Conservation (phyloP, 1,140 invertebrate species). For the Procambarus virginalis region DNA sequence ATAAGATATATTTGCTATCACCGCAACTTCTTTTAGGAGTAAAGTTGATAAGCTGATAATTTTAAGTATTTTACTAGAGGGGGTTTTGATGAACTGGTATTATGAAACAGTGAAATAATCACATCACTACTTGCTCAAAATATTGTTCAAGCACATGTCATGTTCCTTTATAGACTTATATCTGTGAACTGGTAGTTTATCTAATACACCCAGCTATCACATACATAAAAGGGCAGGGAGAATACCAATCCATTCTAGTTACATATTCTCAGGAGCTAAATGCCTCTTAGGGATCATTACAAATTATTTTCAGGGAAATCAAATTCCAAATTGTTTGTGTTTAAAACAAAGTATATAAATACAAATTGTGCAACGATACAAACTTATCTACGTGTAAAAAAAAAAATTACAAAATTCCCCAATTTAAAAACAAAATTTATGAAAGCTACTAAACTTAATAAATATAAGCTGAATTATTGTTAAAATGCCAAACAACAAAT, state of each 20-base stretch:
- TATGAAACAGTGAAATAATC: no score
- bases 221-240: neutral
- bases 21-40: no score
- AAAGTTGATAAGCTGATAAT: no score
- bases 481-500: neutral
- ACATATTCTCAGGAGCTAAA: neutral
- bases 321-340: neutral
- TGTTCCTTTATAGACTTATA: neutral
- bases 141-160: neutral
- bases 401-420: neutral
- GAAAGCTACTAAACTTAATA: neutral
- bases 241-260: neutral
- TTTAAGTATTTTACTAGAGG: no score
- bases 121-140: no score
- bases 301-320: neutral
- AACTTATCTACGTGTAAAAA: no score
- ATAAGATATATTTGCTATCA: no score
- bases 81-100: no score
- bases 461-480: neutral
- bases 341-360: no score
- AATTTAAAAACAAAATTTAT: neutral
- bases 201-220: neutral
- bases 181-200: neutral
- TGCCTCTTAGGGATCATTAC: neutral
- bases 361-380: no score